Evolutionary conservation across 2,888 invertebrate genomes (phyloP), one percentile per base, ranked within the genome.

Genomic region (Ceriagrion tenellum): DNA sequence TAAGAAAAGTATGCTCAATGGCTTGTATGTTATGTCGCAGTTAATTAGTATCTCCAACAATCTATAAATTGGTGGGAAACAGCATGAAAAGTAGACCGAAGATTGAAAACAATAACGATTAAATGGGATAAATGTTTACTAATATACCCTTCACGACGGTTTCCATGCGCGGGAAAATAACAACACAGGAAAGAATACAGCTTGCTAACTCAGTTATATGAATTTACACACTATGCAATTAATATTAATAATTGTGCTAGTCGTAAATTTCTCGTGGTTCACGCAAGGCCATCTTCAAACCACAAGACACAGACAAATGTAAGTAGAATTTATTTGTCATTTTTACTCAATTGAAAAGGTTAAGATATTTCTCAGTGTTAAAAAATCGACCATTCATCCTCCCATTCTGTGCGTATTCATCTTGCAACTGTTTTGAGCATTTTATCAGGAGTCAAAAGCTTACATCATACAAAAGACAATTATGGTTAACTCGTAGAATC

Each of bases 151-250:
- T 35, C 23, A 35, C 81, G 26, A 81, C 81, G 81, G 81, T 81
- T 81, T 35, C 18, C 35, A 81, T 35, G 35, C 69, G 30, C 35
- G 81, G 26, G 16, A 30, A 81, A 13, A 81, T 16, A 81, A 81
- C 74, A 81, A 81, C 81, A 26, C 30, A 81, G 81, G 1, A 18
- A 81, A 35, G 12, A 81, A 81, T 13, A 81, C 6, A 69, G n/a
- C n/a, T 81, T 81, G 8, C 10, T 81, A 35, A 35, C 12, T 81
- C 35, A 35, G 30, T 81, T 12, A 16, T 8, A 13, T 81, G 81
- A 81, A 81, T 81, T 81, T 81, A 81, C 81, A 81, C 81, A 81
- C 35, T 81, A 81, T 81, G 81, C 81, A 81, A 81, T 81, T 81
- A 81, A 81, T 81, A 81, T 81, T 81, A 35, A 30, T 81, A 81